Base-by-base conservation (phyloP, 1,140 invertebrate species). In the Hylyphantes graminicola region DNA sequence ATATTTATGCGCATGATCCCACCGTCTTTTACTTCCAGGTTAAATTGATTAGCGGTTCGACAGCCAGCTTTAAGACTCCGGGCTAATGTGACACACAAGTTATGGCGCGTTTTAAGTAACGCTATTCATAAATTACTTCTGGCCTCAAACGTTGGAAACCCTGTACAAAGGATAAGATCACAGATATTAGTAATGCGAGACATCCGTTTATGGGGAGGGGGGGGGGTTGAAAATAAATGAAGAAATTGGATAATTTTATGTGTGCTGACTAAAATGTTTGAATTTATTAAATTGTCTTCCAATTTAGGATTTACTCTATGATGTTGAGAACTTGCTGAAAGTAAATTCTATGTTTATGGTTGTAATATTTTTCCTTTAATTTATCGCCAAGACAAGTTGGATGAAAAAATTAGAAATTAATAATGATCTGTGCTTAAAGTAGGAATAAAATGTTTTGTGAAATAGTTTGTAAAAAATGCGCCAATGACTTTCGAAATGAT, bases 41-140 rank as follows among this genome's bases (percentile, higher is more conserved):
- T 81, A 81, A 81, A 81, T 81, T 81, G 79, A 81, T 81, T 81
- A 81, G 57, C 17, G 12, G 64, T 81, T 81, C 79, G 79, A 81
- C 79, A 81, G 79, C 67, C 19, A 73, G 53, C 59, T 72, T 50
- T 13, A 35, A 55, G 50, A 17, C n/a, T 17, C 54, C 35, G 19
- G 59, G 67, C 68, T 81, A 81, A 81, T 81, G 57, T 81, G 79
- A 81, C 79, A 81, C 59, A 81, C 79, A 81, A 81, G 72, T 55
- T 81, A 81, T 81, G 67, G 67, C n/a, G 79, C 17, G 65, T 81
- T 81, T 35, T 73, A 64, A 81, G 79, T 81, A 81, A 81, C 73
- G 67, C 55, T 73, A 63, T 73, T 63, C 79, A 81, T 81, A 81
- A 81, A 81, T 81, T 81, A 81, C 55, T n/a, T 35, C 35, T 35